Evolutionary conservation across 2,888 invertebrate species (phyloP).

Genomic region (Cantharis rustica): DNA sequence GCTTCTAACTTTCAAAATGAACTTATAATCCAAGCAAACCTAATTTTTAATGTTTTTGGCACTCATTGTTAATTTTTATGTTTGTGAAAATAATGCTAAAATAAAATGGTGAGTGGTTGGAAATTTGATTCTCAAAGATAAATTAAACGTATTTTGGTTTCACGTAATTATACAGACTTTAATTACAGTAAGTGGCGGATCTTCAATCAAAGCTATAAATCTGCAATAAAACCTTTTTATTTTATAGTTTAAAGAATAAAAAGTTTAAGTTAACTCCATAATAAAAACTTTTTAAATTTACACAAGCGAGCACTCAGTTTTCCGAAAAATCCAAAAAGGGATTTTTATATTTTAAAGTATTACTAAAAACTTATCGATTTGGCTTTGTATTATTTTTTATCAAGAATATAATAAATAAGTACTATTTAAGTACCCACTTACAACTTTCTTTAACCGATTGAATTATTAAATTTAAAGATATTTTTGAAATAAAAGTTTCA

Average conservation of each 20-base stretch:
- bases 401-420: too few species aligned
- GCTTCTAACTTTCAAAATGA: neutral
- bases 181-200: neutral
- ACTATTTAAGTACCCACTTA: too few species aligned
- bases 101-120: neutral
- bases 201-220: neutral
- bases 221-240: neutral
- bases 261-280: neutral
- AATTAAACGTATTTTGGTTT: neutral
- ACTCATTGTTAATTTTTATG: neutral
- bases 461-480: too few species aligned
- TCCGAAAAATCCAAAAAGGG: neutral
- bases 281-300: neutral
- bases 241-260: neutral
- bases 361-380: neutral
- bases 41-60: neutral
- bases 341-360: neutral
- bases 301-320: neutral
- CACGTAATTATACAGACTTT: neutral
- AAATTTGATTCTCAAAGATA: neutral
- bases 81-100: neutral
- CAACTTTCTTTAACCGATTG: too few species aligned
- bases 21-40: neutral
- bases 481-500: too few species aligned
- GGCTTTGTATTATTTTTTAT: neutral